A percentile compares a stretch with the other conserved stretches of the same genome.
Conservation (phyloP, 2,113 vertebrate species). For the Cyprinodon variegatus region DNA sequence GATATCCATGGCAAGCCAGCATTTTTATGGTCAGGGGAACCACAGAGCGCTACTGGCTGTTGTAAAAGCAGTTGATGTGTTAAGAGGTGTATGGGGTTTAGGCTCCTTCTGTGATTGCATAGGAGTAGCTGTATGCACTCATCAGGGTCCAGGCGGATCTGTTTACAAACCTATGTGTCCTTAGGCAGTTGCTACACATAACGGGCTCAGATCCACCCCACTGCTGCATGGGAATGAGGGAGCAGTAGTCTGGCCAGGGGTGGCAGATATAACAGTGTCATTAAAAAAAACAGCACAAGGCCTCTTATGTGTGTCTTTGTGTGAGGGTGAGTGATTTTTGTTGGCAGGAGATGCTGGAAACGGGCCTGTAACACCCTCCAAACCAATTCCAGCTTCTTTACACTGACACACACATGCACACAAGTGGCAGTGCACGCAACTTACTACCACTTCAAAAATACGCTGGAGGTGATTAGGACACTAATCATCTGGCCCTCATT, state of each 20-base stretch:
- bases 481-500: conserved; percentile 59
- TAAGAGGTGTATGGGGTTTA: conserved; percentile 74
- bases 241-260: conserved; percentile 48
- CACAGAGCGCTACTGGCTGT: conserved; percentile 65
- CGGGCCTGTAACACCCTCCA: conserved; percentile 59
- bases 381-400: conserved; percentile 58
- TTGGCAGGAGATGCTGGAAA: conserved; percentile 60
- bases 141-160: conserved; percentile 3
- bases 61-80: conserved; percentile 68
- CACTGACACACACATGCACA: conserved; percentile 1
- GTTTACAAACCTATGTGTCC: conserved; percentile 38
- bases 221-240: conserved; percentile 56
- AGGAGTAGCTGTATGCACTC: conserved; percentile 8
- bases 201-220: conserved; percentile 22
- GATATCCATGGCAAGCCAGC: conserved; percentile 49
- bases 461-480: conserved; percentile 20
- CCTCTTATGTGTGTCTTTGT: conserved; percentile 53
- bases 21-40: conserved; percentile 55
- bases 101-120: conserved; percentile 23
- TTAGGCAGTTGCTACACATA: conserved; percentile 25
- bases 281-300: conserved; percentile 69
- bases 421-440: conserved; percentile 12
- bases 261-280: conserved; percentile 72
- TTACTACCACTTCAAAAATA: conserved; percentile 24
- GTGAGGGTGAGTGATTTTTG: conserved; percentile 39